Conservation (phyloP, 2,113 vertebrate genomes). For the Etheostoma cragini region DNA sequence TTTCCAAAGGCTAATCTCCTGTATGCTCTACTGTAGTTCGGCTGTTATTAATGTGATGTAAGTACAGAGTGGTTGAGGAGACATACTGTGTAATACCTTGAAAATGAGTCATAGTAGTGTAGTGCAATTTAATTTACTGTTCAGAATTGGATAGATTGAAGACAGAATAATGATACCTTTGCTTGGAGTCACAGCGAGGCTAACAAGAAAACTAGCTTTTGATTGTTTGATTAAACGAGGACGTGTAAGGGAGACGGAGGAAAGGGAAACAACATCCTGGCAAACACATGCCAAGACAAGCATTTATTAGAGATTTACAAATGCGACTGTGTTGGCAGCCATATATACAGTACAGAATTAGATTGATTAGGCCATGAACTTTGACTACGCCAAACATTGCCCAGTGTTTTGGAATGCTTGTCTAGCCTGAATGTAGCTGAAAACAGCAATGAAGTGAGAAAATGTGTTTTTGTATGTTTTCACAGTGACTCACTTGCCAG, state of each 20-base stretch:
- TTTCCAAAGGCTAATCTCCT: neutral
- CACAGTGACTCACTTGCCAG: slow-evolving; percentile 17
- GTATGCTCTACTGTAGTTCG: no score
- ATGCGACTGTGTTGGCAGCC: slow-evolving; percentile 3
- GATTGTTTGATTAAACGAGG: neutral
- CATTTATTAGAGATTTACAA: neutral
- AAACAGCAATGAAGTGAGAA: slow-evolving; percentile 27
- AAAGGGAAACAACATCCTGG: neutral
- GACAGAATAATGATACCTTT: slow-evolving; percentile 16
- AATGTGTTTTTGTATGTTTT: slow-evolving; percentile 38
- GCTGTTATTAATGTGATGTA: no score
- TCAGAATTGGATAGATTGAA: slow-evolving; percentile 6
- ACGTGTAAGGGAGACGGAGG: neutral
- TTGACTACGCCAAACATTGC: neutral
- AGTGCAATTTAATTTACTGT: slow-evolving; percentile 2
- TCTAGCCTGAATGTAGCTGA: slow-evolving; percentile 4
- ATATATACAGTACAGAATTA: neutral
- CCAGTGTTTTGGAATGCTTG: neutral
- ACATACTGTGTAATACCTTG: no score
- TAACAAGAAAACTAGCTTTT: neutral
- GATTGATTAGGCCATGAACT: neutral
- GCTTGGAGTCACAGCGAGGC: slow-evolving; percentile 9
- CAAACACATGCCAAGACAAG: neutral
- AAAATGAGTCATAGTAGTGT: no score
- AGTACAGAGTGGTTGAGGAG: no score